Conservation (phyloP, 92 coral and sea anemone species). For the Zoanthus sociatus region DNA sequence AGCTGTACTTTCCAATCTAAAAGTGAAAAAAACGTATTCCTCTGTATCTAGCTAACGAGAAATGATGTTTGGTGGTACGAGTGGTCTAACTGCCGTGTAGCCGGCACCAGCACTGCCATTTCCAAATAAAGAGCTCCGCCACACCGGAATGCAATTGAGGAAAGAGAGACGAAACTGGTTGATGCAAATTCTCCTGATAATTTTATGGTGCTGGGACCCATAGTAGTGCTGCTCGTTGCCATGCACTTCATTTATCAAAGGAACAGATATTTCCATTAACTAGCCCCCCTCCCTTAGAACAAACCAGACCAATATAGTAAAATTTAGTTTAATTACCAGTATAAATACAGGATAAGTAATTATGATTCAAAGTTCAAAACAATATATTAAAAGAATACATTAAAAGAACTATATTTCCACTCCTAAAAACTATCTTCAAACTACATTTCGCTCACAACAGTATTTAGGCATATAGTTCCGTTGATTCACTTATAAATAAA, state of each 20-base stretch:
- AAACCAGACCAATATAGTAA: background rate
- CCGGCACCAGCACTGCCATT: background rate
- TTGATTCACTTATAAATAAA: too few relatives aligned
- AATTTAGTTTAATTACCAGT: too few relatives aligned
- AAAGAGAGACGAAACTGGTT: background rate
- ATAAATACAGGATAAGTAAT: too few relatives aligned
- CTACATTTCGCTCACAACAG: too few relatives aligned
- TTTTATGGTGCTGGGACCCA: background rate
- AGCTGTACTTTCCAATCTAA: too few relatives aligned
- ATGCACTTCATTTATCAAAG: background rate
- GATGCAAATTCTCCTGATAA: background rate
- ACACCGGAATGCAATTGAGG: background rate
- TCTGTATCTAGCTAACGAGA: too few relatives aligned
- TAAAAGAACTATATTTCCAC: too few relatives aligned
- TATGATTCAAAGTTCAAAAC: too few relatives aligned
- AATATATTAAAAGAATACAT: too few relatives aligned
- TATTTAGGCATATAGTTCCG: too few relatives aligned
- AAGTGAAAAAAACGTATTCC: too few relatives aligned
- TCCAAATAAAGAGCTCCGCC: background rate
- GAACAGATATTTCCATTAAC: background rate
- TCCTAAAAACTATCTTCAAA: too few relatives aligned
- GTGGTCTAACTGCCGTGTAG: background rate
- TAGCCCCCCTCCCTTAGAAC: background rate
- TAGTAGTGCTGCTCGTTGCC: background rate
- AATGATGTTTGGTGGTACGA: background rate